These are phyloP conservation scores for Athene noctua DNA, from an alignment of 2,113 vertebrate species.

Conservation along the genomic window DNA sequence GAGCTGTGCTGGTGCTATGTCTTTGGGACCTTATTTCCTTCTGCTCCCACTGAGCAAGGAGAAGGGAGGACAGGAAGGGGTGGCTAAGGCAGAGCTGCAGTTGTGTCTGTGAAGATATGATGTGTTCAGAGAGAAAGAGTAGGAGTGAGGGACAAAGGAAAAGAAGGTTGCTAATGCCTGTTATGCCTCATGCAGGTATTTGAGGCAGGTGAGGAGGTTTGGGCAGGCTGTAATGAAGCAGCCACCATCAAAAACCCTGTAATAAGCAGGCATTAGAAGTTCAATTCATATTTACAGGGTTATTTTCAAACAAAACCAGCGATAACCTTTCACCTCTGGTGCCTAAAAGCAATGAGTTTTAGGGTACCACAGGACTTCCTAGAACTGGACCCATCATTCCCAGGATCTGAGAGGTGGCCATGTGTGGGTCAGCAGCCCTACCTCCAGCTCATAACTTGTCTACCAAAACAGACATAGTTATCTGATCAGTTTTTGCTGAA, in stretches of 20 bases:
- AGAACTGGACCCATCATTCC: not conserved
- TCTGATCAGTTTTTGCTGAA: conserved; percentile 16
- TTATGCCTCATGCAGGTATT: not conserved
- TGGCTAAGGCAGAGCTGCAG: not conserved
- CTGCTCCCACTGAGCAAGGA: not conserved
- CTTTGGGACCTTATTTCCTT: not conserved
- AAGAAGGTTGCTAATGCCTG: not conserved
- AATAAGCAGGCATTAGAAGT: not conserved
- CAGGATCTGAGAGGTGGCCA: not conserved
- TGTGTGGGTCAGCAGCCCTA: not conserved
- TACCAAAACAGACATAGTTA: not conserved
- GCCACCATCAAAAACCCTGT: not conserved
- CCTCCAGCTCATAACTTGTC: not conserved
- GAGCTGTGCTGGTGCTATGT: not conserved
- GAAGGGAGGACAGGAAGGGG: not conserved
- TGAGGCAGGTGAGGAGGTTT: not conserved
- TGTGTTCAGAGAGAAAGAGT: not conserved
- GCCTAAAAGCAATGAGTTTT: not conserved
- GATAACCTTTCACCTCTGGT: not conserved
- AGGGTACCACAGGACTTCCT: not conserved
- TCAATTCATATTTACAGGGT: not conserved
- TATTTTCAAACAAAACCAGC: not conserved
- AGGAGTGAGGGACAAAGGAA: not conserved
- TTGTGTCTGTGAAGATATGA: not conserved
- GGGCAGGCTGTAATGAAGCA: not conserved